Percentiles rank a stretch among this genome's conserved stretches.
Conservation (phyloP, 2,113 vertebrate genomes). For the Macquaria australasica region DNA sequence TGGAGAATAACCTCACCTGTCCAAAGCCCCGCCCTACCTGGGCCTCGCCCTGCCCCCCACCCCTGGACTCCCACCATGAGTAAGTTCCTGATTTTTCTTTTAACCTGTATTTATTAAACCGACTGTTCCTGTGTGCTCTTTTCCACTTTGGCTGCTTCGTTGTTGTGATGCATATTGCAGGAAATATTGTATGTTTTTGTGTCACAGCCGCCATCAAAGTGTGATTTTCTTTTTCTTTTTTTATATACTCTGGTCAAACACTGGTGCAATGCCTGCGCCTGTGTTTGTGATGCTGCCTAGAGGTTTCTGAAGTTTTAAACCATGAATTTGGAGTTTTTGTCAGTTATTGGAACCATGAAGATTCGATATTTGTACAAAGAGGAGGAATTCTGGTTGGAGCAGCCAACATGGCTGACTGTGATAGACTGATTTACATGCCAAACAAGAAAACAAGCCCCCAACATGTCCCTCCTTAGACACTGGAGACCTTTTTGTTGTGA, state of each 20-base stretch:
- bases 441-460: no score
- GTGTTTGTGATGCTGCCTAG: fast-evolving
- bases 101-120: no score
- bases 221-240: neutral
- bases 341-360: neutral
- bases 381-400: neutral
- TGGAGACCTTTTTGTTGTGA: neutral
- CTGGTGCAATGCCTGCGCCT: no score
- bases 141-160: neutral
- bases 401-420: neutral
- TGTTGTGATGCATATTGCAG: neutral
- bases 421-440: no score
- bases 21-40: constrained; percentile 63
- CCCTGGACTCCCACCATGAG: constrained; percentile 82
- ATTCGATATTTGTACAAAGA: neutral
- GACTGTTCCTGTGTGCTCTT: neutral
- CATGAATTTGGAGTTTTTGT: neutral
- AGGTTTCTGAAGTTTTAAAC: neutral
- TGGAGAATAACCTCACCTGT: constrained; percentile 83
- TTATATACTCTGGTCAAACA: neutral
- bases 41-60: constrained; percentile 67
- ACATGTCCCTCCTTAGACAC: no score
- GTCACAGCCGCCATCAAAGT: neutral
- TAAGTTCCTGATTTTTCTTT: constrained; percentile 62
- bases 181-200: neutral